Evolutionary conservation across 92 coral and sea anemone genomes (phyloP).

Genomic region (Phymanthus crucifer): DNA sequence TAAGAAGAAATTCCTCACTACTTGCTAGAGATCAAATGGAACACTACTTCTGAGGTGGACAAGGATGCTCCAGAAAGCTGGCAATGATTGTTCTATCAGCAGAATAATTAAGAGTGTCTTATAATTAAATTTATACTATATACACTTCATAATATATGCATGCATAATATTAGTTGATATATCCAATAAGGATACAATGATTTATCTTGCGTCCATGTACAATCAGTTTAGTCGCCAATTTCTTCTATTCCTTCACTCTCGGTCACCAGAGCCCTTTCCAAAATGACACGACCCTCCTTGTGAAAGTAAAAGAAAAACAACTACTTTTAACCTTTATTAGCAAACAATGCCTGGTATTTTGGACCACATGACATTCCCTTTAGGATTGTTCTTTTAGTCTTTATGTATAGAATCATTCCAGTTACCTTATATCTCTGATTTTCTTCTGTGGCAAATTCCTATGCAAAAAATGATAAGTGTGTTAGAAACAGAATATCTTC

Average conservation of each 20-base stretch:
- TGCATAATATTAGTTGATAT: neutral
- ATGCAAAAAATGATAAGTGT: neutral
- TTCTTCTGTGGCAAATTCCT: slow-evolving; percentile 98
- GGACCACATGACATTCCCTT: too few relatives aligned
- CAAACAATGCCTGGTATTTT: too few relatives aligned
- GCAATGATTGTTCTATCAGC: neutral
- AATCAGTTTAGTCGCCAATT: slow-evolving; percentile 70
- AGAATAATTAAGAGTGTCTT: neutral
- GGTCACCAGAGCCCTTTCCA: slow-evolving; percentile 93
- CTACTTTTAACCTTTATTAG: neutral
- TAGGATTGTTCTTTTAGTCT: too few relatives aligned
- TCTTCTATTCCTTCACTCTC: slow-evolving; percentile 97
- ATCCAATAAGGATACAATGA: slow-evolving; percentile 28
- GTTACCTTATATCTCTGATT: slow-evolving; percentile 92
- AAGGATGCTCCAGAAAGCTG: neutral
- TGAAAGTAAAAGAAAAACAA: neutral
- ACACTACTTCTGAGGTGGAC: neutral
- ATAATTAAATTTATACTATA: neutral
- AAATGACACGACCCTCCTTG: slow-evolving; percentile 96
- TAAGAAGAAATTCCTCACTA: neutral
- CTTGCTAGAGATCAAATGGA: neutral
- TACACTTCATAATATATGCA: slow-evolving; percentile 1
- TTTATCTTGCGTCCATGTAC: slow-evolving; percentile 3
- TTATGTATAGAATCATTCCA: too few relatives aligned
- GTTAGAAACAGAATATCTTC: neutral